Conservation (phyloP, 2,113 vertebrate species). For the Cebus imitator region DNA sequence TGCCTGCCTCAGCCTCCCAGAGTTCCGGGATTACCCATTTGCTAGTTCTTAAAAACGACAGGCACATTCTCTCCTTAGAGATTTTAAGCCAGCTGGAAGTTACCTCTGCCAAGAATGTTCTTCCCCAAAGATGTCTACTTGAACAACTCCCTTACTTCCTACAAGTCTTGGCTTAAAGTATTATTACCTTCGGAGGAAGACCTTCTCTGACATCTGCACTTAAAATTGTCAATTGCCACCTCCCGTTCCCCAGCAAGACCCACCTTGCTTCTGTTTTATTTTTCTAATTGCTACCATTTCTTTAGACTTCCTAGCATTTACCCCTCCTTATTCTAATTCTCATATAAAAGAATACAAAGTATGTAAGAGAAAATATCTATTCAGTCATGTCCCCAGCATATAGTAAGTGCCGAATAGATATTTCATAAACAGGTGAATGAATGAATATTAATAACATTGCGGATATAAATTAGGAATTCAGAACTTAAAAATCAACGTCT, state of each 20-base stretch:
- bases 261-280: background rate
- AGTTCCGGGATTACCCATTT: no score
- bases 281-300: background rate
- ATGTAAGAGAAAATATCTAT: background rate
- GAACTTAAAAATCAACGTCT: background rate
- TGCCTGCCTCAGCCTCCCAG: no score
- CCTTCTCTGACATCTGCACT: background rate
- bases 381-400: background rate
- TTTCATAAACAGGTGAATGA: background rate
- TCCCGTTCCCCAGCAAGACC: accelerated
- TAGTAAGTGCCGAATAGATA: background rate
- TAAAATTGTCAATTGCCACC: background rate
- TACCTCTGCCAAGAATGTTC: background rate
- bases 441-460: background rate
- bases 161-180: background rate
- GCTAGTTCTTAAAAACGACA: background rate
- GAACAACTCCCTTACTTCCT: background rate
- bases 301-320: background rate
- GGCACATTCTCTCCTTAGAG: background rate
- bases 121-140: background rate
- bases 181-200: background rate
- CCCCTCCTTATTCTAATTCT: background rate
- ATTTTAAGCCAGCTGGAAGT: background rate
- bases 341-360: background rate
- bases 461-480: background rate